phyloP scores from a whole-genome alignment of 2,797 vertebrate species.

The Tarsius wallacei region DNA sequence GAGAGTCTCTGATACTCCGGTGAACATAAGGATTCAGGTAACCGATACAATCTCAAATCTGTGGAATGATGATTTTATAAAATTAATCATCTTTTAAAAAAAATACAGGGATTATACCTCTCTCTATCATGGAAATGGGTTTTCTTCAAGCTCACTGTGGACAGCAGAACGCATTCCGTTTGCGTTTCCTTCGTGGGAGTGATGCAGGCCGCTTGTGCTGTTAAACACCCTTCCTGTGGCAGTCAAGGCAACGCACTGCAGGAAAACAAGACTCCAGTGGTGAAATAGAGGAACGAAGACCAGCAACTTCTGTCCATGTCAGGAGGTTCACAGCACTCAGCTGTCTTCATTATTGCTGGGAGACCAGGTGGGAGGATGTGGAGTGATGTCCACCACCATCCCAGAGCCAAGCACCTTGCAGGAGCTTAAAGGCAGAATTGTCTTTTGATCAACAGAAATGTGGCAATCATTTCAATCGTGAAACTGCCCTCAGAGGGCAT shows the following conservation, averaged over 20 bases:
- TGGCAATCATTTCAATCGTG: slow-evolving; percentile 70
- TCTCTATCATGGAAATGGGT: background rate
- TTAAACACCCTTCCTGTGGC: slow-evolving; percentile 57
- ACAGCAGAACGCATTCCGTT: slow-evolving; percentile 28
- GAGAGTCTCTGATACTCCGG: background rate
- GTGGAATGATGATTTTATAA: background rate
- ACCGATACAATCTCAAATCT: background rate
- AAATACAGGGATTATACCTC: background rate
- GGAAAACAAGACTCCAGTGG: slow-evolving; percentile 88
- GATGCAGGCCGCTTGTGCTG: slow-evolving; percentile 57
- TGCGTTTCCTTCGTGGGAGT: slow-evolving; percentile 39
- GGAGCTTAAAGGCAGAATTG: slow-evolving; percentile 78
- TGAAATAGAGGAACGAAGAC: slow-evolving; percentile 85
- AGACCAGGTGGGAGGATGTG: slow-evolving; percentile 85
- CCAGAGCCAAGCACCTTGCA: slow-evolving; percentile 83
- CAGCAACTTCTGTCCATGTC: slow-evolving; percentile 90
- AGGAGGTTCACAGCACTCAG: slow-evolving; percentile 93
- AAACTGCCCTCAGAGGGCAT: slow-evolving; percentile 77
- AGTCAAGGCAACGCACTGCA: slow-evolving; percentile 75
- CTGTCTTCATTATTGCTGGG: slow-evolving; percentile 94
- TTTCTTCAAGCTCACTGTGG: slow-evolving; percentile 31
- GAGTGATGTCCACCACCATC: slow-evolving; percentile 79
- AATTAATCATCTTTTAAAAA: background rate
- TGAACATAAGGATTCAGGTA: background rate
- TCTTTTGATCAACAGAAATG: slow-evolving; percentile 82